Percentiles rank a stretch among this genome's conserved stretches.
These are phyloP conservation scores for Melanostoma mellinum DNA, from an alignment of 2,888 invertebrate species.

Conservation along the genomic window DNA sequence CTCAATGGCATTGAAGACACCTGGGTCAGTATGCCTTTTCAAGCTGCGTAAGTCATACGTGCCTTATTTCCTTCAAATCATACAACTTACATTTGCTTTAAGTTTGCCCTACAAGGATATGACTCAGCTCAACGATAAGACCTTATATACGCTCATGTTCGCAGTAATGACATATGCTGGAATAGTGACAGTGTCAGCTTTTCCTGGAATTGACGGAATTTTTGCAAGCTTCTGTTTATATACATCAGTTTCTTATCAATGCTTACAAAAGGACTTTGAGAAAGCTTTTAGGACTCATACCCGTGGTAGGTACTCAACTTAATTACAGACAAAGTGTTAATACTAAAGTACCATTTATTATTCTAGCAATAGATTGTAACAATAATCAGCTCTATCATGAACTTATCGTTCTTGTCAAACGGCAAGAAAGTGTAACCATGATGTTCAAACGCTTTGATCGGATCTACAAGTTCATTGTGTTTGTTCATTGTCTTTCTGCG, in stretches of 20 bases:
- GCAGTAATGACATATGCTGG: conserved; percentile 9
- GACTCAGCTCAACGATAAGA: conserved; percentile 22
- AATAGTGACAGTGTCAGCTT: conserved; percentile 21
- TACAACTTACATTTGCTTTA: background rate
- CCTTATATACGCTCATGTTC: conserved; percentile 3
- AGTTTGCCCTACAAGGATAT: conserved; percentile 38
- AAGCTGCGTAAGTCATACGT: conserved; percentile 16
- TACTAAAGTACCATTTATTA: too few relatives aligned
- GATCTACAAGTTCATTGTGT: conserved; percentile 26
- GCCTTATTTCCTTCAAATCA: background rate
- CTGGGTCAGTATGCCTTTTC: conserved; percentile 17
- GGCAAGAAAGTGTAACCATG: conserved; percentile 10
- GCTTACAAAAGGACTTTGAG: conserved; percentile 24
- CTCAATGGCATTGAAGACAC: background rate
- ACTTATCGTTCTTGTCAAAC: background rate
- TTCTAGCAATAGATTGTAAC: background rate
- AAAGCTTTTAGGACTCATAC: background rate
- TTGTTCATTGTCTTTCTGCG: conserved; percentile 27
- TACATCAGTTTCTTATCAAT: conserved; percentile 1
- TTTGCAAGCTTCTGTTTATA: conserved; percentile 19
- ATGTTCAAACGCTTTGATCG: conserved; percentile 11
- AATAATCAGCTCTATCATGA: conserved; percentile 13
- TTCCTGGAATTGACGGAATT: conserved; percentile 17
- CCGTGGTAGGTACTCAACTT: background rate
- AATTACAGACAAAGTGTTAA: background rate